Conservation (phyloP, 1,140 invertebrate genomes). For the Campoletis sonorensis region DNA sequence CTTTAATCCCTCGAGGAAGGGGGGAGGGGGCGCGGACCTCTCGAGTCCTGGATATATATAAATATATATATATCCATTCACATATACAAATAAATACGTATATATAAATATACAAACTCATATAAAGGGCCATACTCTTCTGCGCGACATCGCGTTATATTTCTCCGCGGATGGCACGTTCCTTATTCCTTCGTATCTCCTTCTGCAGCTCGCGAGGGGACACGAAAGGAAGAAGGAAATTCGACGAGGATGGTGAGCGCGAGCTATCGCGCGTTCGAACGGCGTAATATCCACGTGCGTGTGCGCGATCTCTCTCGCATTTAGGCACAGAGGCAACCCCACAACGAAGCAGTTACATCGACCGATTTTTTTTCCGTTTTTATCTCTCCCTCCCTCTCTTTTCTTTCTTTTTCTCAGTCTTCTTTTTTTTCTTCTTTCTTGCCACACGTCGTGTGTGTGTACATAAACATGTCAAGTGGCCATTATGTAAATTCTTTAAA, state of each 20-base stretch:
- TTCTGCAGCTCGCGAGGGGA: not conserved
- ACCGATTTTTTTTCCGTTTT: not conserved
- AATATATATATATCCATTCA: not conserved
- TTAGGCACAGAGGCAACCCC: not conserved
- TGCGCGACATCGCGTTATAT: slow-evolving; percentile 57
- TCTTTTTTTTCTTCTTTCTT: not conserved
- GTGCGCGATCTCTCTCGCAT: slow-evolving; percentile 8
- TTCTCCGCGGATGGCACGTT: slow-evolving; percentile 40
- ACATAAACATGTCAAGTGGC: slow-evolving; percentile 73
- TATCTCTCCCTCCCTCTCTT: not conserved
- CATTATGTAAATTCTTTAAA: slow-evolving; percentile 75
- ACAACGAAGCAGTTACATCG: not conserved
- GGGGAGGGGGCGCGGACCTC: slow-evolving; percentile 43
- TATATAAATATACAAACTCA: not conserved
- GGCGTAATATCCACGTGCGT: slow-evolving; percentile 6
- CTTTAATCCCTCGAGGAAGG: slow-evolving; percentile 66
- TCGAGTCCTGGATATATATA: slow-evolving; percentile 32
- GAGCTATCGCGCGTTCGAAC: slow-evolving; percentile 15
- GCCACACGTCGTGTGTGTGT: slow-evolving; percentile 57
- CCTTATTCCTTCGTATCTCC: slow-evolving; percentile 7
- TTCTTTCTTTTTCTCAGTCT: not conserved
- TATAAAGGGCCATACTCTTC: slow-evolving; percentile 7
- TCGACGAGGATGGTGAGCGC: slow-evolving; percentile 11
- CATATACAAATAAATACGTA: not conserved
- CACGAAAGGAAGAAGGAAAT: slow-evolving; percentile 4